Evolutionary conservation across 2,888 invertebrate genomes (phyloP).

Genomic region (Zygothrica quintamaculata): DNA sequence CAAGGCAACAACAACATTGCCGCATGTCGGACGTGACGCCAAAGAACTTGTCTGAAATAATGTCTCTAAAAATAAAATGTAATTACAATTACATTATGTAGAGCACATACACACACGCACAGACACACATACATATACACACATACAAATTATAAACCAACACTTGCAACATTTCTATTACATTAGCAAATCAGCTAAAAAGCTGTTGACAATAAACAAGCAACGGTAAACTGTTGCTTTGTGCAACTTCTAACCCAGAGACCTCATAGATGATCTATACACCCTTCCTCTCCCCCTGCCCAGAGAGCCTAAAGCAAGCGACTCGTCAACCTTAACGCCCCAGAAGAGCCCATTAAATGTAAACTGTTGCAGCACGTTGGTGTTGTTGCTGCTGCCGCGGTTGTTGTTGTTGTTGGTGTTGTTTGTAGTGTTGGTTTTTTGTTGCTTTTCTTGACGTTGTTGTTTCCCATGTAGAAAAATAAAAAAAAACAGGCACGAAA

Average conservation of each 20-base stretch:
- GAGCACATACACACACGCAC: conserved; percentile 44
- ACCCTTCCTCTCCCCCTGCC: too few species aligned
- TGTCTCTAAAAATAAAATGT: conserved; percentile 19
- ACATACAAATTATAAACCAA: conserved; percentile 3
- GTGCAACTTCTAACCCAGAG: conserved; percentile 49
- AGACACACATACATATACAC: conserved; percentile 16
- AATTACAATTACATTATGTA: conserved; percentile 63
- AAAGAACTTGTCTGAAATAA: conserved; percentile 29
- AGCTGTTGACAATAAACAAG: conserved; percentile 50
- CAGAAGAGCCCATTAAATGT: conserved; percentile 66
- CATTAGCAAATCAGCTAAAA: conserved; percentile 29
- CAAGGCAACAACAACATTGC: not conserved
- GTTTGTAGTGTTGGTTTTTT: conserved; percentile 31
- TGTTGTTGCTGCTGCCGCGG: conserved; percentile 12
- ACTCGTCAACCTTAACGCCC: conserved; percentile 49
- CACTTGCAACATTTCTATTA: conserved; percentile 18
- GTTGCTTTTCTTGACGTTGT: conserved; percentile 47
- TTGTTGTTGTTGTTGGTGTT: conserved; percentile 16
- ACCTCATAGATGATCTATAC: conserved; percentile 27
- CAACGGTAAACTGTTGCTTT: conserved; percentile 55
- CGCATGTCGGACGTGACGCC: conserved; percentile 3
- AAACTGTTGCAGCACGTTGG: conserved; percentile 72
- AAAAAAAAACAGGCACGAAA: conserved; percentile 50
- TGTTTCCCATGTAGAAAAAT: conserved; percentile 68
- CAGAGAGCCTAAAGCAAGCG: conserved; percentile 4